Conservation (phyloP, 1,140 invertebrate species). For the Cydia pomonella region DNA sequence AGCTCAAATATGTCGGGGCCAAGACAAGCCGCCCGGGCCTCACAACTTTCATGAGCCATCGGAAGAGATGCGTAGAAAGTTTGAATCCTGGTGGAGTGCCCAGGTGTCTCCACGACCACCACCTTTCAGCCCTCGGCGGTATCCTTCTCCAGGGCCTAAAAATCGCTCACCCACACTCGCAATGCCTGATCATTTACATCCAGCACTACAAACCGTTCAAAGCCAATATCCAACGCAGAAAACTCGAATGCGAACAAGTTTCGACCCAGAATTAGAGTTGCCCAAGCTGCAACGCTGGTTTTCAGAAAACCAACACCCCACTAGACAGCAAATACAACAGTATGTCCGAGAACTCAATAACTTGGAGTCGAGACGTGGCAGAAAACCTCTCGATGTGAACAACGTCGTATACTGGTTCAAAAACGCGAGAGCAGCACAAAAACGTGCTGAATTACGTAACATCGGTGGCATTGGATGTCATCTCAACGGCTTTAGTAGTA, state of each 20-base stretch:
- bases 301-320: constrained; percentile 96
- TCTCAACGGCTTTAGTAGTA: constrained; percentile 84
- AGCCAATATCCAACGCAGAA: constrained; percentile 91
- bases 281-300: constrained; percentile 98
- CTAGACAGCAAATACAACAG: constrained; percentile 95
- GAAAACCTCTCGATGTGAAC: constrained; percentile 96
- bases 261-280: constrained; percentile 97
- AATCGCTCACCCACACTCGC: constrained; percentile 71
- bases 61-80: constrained; percentile 88
- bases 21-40: constrained; percentile 80
- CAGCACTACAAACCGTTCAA: constrained; percentile 86
- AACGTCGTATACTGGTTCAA: constrained; percentile 99
- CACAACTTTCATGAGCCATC: constrained; percentile 84
- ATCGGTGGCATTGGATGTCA: constrained; percentile 81
- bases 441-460: constrained; percentile 89
- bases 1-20: constrained; percentile 87
- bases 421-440: constrained; percentile 97
- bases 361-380: constrained; percentile 93
- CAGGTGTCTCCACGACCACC: constrained; percentile 83
- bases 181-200: constrained; percentile 82
- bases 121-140: constrained; percentile 81
- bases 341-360: constrained; percentile 96
- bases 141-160: constrained; percentile 79
- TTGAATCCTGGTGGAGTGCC: constrained; percentile 88
- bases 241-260: constrained; percentile 94